phyloP scores from a whole-genome alignment of 2,888 invertebrate species.

The Himalopsyche anomala region DNA sequence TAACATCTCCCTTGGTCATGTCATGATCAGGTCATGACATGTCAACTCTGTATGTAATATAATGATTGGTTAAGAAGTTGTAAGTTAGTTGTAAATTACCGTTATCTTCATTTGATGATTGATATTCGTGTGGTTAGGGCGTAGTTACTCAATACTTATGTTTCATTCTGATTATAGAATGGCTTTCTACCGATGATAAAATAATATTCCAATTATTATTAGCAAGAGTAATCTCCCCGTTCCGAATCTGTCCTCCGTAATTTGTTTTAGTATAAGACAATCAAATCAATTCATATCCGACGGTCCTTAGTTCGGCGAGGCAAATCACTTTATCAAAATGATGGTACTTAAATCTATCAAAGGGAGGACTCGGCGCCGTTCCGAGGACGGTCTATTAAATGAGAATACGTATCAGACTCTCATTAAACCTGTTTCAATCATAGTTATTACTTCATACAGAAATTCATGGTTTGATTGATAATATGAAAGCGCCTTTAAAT shows the following conservation, averaged over 20 bases:
- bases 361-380: slow-evolving; percentile 22
- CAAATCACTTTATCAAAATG: slow-evolving; percentile 34
- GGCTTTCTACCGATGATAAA: no score
- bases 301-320: slow-evolving; percentile 34
- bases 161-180: no score
- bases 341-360: slow-evolving; percentile 26
- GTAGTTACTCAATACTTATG: no score
- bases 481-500: slow-evolving; percentile 6
- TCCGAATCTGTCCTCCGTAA: slow-evolving; percentile 13
- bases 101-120: no score
- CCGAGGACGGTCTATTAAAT: neutral
- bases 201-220: neutral
- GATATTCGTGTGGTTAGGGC: no score
- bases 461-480: slow-evolving; percentile 30
- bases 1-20: no score
- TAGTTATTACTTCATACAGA: slow-evolving; percentile 11
- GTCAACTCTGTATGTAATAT: no score
- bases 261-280: slow-evolving; percentile 15
- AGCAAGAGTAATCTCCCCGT: slow-evolving; percentile 3
- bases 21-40: no score
- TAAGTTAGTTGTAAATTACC: no score
- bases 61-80: no score
- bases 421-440: slow-evolving; percentile 28
- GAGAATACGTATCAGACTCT: slow-evolving; percentile 34
- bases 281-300: slow-evolving; percentile 26